These are phyloP conservation scores for Leptoclinus maculatus DNA, from an alignment of 2,797 vertebrate genomes.

Conservation along the genomic window DNA sequence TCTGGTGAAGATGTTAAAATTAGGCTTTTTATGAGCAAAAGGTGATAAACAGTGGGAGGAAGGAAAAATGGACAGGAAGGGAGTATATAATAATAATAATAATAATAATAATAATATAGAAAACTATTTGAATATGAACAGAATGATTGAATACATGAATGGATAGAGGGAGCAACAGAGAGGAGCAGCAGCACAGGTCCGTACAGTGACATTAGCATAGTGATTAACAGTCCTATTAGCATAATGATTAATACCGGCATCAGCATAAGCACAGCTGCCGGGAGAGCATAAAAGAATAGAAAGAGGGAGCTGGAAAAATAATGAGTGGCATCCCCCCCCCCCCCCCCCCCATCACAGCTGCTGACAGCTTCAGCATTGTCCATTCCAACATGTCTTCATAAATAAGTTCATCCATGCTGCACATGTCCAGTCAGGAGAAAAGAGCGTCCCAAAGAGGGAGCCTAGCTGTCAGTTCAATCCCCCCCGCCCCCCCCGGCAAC, in stretches of 20 bases:
- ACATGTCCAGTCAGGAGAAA: constrained; percentile 4
- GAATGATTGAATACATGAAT: background rate
- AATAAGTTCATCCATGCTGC: constrained; percentile 14
- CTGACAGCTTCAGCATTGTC: constrained; percentile 17
- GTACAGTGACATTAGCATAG: constrained; percentile 62
- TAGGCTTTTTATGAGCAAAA: background rate
- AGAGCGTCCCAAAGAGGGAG: constrained; percentile 14
- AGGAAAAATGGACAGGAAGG: too few species aligned
- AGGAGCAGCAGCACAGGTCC: background rate
- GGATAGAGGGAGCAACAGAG: background rate
- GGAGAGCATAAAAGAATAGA: constrained; percentile 8
- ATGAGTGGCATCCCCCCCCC: too few species aligned
- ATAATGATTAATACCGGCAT: constrained; percentile 63
- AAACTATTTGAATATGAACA: background rate
- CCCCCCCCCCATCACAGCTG: background rate
- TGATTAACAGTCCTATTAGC: constrained; percentile 55
- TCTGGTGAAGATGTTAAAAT: background rate
- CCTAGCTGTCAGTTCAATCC: constrained; percentile 34
- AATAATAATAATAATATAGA: background rate
- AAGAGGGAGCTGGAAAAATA: background rate
- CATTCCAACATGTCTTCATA: constrained; percentile 6
- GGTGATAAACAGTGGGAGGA: background rate
- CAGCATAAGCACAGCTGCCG: constrained; percentile 56
- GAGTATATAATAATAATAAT: background rate
- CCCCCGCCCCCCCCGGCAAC: background rate